A percentile compares a stretch with the other conserved stretches of the same genome.
Conservation (phyloP, 2,797 vertebrate species). For the Leontocebus nigricollis region DNA sequence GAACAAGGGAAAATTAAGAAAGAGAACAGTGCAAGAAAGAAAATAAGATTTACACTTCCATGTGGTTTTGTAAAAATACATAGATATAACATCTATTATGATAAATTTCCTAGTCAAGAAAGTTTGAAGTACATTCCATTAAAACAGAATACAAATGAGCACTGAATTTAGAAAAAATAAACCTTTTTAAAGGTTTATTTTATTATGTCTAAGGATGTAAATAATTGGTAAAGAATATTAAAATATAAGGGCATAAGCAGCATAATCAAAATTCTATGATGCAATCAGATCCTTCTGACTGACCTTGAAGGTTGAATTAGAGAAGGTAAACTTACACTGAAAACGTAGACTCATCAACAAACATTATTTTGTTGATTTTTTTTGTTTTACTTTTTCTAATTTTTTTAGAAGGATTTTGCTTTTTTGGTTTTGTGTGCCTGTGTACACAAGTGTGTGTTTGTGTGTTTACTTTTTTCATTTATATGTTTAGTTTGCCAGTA, state of each 20-base stretch:
- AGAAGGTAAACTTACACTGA: neutral
- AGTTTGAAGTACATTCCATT: neutral
- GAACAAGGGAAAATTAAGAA: neutral
- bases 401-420: neutral
- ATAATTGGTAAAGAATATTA: neutral
- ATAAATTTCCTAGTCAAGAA: neutral
- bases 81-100: neutral
- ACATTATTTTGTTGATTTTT: neutral
- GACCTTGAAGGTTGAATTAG: neutral
- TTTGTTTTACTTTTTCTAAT: neutral
- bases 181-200: neutral
- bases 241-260: neutral
- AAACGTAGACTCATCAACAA: neutral
- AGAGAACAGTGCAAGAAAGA: neutral
- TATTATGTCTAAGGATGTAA: neutral
- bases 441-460: too few relatives aligned
- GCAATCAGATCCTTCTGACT: neutral
- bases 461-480: neutral
- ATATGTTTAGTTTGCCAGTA: neutral
- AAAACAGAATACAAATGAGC: neutral
- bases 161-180: neutral
- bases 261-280: neutral
- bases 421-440: neutral
- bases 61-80: neutral
- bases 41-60: neutral